A percentile compares a stretch with the other conserved stretches of the same genome.
These are phyloP conservation scores for Protobothrops flavoviridis DNA, from an alignment of 2,113 vertebrate genomes.

Conservation along the genomic window DNA sequence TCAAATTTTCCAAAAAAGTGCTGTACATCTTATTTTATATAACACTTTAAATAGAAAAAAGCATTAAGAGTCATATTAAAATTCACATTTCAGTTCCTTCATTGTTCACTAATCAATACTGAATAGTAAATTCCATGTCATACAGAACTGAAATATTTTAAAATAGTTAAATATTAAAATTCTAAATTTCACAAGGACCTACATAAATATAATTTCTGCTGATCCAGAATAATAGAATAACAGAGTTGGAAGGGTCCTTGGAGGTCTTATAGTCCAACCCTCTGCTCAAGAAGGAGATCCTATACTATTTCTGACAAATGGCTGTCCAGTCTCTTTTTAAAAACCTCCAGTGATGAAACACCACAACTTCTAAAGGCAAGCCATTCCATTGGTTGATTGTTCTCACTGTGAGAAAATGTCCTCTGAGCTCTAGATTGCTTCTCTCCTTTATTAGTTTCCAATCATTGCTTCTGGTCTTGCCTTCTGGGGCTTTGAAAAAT, in stretches of 20 bases:
- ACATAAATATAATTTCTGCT: background rate
- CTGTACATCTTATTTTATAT: constrained; percentile 9
- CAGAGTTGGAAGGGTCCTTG: no score
- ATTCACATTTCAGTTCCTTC: background rate
- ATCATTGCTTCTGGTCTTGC: no score
- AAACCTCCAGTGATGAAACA: no score
- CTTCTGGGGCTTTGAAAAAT: no score
- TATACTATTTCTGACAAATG: background rate
- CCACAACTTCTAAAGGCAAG: no score
- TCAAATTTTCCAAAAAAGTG: constrained; percentile 18
- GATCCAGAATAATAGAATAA: no score
- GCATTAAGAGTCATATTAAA: background rate
- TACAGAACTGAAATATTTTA: background rate
- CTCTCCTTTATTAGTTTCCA: background rate
- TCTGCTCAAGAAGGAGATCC: background rate
- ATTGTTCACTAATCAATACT: background rate
- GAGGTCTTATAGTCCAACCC: no score
- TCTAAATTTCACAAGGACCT: background rate
- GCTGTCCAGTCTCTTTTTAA: no score
- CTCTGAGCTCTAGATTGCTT: background rate
- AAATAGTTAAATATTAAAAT: no score
- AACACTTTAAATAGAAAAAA: background rate
- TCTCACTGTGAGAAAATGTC: no score
- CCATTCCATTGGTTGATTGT: no score
- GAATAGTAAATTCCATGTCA: background rate